These are phyloP conservation scores for Drosophila parthenogenetica DNA, from an alignment of 2,888 invertebrate genomes.

Conservation along the genomic window DNA sequence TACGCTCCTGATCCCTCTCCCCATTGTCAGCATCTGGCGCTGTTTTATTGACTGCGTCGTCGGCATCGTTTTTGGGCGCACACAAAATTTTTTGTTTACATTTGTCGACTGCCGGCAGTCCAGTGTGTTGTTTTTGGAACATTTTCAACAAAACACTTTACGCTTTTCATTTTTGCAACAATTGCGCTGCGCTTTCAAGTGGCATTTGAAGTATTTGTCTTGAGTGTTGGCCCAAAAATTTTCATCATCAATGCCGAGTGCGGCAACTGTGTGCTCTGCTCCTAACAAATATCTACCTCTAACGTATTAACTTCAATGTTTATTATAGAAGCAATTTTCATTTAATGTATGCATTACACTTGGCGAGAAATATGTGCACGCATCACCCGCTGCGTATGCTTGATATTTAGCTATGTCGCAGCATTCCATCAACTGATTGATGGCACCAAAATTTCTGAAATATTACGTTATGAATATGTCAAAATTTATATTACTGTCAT, in stretches of 20 bases:
- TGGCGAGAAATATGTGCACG: constrained; percentile 7
- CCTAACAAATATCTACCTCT: constrained; percentile 35
- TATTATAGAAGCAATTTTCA: constrained; percentile 42
- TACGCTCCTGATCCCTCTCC: not conserved
- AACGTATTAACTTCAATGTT: constrained; percentile 53
- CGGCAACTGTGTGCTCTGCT: constrained; percentile 2
- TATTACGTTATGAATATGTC: constrained; percentile 10
- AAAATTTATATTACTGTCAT: constrained; percentile 15
- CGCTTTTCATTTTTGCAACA: constrained; percentile 71
- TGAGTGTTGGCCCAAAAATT: constrained; percentile 55
- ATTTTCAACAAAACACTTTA: constrained; percentile 80
- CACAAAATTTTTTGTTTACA: constrained; percentile 58
- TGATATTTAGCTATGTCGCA: constrained; percentile 63
- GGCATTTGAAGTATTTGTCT: constrained; percentile 61
- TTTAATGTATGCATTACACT: constrained; percentile 38
- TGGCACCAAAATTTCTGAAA: constrained; percentile 41
- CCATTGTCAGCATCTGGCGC: constrained; percentile 60
- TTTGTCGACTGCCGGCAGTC: constrained; percentile 32
- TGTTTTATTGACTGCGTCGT: constrained; percentile 68
- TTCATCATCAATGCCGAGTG: constrained; percentile 33
- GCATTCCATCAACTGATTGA: constrained; percentile 60
- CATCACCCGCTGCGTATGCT: constrained; percentile 62
- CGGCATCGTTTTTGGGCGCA: constrained; percentile 47
- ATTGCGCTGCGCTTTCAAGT: constrained; percentile 73
- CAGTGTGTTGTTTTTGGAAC: constrained; percentile 74